Conservation (phyloP, 1,140 invertebrate species). For the Ceratina japonica region DNA sequence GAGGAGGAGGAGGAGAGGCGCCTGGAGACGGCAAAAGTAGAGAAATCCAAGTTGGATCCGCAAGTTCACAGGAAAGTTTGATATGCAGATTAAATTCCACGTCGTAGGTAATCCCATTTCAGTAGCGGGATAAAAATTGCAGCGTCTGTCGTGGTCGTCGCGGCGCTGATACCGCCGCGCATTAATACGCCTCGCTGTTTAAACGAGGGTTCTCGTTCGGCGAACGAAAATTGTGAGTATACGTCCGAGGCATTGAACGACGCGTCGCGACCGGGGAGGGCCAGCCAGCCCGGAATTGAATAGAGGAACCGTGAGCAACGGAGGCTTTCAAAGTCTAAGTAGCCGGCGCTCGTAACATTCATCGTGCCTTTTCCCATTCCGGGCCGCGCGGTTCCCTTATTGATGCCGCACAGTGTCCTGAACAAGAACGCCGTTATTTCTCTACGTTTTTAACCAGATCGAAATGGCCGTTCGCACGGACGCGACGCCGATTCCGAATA, state of each 20-base stretch:
- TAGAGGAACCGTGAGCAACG: slow-evolving; percentile 35
- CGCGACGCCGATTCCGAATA: slow-evolving; percentile 3
- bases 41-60: neutral
- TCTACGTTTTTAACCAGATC: slow-evolving; percentile 36
- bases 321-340: slow-evolving; percentile 40
- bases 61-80: slow-evolving; percentile 31
- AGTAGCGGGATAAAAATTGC: slow-evolving; percentile 18
- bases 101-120: slow-evolving; percentile 24
- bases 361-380: neutral
- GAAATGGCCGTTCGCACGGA: slow-evolving; percentile 5
- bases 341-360: slow-evolving; percentile 41
- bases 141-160: slow-evolving; percentile 11
- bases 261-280: neutral
- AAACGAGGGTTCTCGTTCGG: neutral
- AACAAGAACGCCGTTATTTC: slow-evolving; percentile 43
- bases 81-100: slow-evolving; percentile 45
- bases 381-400: neutral
- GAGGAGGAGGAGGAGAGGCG: too few relatives aligned
- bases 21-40: neutral
- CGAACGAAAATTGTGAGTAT: slow-evolving; percentile 29
- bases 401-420: neutral
- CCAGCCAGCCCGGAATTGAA: slow-evolving; percentile 16
- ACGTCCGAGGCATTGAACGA: slow-evolving; percentile 21
- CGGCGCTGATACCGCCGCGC: neutral
- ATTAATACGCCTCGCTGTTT: slow-evolving; percentile 8